A percentile compares a stretch with the other conserved stretches of the same genome.
Evolutionary conservation across 2,888 invertebrate genomes (phyloP).

Genomic region (Lagria hirta): DNA sequence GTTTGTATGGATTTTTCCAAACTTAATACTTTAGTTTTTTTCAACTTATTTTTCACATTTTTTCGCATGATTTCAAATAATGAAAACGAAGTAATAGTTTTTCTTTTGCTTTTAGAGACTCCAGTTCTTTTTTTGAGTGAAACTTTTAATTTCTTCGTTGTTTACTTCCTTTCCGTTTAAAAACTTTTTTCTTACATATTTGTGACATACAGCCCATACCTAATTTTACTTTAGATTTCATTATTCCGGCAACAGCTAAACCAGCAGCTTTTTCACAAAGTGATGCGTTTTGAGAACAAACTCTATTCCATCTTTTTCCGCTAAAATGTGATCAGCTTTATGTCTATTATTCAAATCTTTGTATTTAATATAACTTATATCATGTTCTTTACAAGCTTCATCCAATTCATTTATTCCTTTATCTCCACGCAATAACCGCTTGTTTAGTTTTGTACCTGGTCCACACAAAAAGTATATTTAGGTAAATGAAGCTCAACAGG

Average conservation of each 20-base stretch:
- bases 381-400: conserved; percentile 43
- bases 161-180: too few relatives aligned
- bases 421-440: conserved; percentile 43
- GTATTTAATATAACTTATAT: conserved; percentile 40
- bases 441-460: conserved; percentile 35
- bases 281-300: conserved; percentile 37
- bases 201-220: conserved; percentile 34
- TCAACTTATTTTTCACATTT: background rate
- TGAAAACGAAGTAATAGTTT: background rate
- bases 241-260: conserved; percentile 36
- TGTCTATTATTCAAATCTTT: conserved; percentile 35
- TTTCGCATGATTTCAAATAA: conserved; percentile 1
- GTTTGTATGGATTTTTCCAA: conserved; percentile 1
- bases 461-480: conserved; percentile 33
- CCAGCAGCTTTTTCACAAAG: conserved; percentile 42
- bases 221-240: conserved; percentile 43
- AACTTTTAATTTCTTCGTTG: too few relatives aligned
- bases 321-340: conserved; percentile 44
- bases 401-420: conserved; percentile 43
- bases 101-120: background rate
- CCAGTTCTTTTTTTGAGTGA: background rate
- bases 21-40: background rate
- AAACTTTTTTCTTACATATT: too few relatives aligned
- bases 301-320: conserved; percentile 38
- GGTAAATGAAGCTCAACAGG: conserved; percentile 35